These are phyloP conservation scores for Lasioglossum baleicum DNA, from an alignment of 1,140 invertebrate species.

Conservation along the genomic window DNA sequence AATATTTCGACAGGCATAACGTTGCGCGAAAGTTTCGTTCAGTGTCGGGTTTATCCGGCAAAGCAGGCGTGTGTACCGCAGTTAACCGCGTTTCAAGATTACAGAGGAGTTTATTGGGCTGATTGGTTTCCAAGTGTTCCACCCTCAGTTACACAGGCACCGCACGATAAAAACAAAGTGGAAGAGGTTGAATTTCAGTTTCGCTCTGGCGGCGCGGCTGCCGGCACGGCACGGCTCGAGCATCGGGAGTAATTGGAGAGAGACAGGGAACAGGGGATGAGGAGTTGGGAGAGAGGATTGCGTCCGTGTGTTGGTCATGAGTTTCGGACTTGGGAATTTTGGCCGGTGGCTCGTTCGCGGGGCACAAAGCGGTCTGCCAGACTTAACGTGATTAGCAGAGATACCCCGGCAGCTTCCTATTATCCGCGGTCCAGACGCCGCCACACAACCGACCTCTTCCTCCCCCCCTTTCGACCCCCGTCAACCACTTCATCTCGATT, in stretches of 20 bases:
- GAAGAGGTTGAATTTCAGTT: constrained; percentile 65
- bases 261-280: constrained; percentile 48
- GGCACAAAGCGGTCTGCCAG: constrained; percentile 76
- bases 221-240: background rate
- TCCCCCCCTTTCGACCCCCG: constrained; percentile 38
- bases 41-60: too few relatives aligned
- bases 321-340: constrained; percentile 70
- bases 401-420: constrained; percentile 73
- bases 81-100: background rate
- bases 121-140: constrained; percentile 45
- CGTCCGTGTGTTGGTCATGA: constrained; percentile 63
- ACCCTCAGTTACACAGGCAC: constrained; percentile 22
- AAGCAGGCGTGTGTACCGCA: background rate
- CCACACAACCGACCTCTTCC: constrained; percentile 65
- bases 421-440: constrained; percentile 73
- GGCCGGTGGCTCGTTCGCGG: constrained; percentile 71
- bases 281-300: constrained; percentile 58
- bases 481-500: constrained; percentile 67
- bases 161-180: constrained; percentile 57
- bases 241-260: constrained; percentile 34
- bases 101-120: constrained; percentile 28
- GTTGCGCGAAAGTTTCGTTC: too few relatives aligned
- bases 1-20: too few relatives aligned
- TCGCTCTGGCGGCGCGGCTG: constrained; percentile 48
- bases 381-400: constrained; percentile 79